Evolutionary conservation across 2,888 invertebrate species (phyloP).

Genomic region (Agriopis marginaria): DNA sequence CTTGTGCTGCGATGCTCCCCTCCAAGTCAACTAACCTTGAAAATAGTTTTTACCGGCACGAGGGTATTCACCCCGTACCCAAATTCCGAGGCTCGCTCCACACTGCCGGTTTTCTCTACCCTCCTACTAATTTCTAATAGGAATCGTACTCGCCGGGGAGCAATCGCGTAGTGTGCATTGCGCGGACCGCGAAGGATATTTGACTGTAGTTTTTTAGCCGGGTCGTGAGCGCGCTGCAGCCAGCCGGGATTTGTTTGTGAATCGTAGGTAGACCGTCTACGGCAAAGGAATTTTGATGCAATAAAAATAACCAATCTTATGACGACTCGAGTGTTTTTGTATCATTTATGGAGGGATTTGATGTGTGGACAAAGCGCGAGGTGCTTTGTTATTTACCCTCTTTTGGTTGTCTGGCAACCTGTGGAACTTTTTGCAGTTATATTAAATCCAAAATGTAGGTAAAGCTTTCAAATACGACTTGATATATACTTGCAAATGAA

Average conservation of each 20-base stretch:
- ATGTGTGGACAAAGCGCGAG: constrained; percentile 22
- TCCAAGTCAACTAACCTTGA: constrained; percentile 83
- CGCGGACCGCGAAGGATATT: constrained; percentile 79
- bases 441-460: neutral
- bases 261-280: constrained; percentile 58
- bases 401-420: constrained; percentile 13
- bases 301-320: constrained; percentile 63
- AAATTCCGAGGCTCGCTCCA: constrained; percentile 78
- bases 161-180: constrained; percentile 65
- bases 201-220: constrained; percentile 79
- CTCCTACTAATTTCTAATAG: constrained; percentile 66
- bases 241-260: constrained; percentile 75
- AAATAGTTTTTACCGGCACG: constrained; percentile 85
- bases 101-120: constrained; percentile 68
- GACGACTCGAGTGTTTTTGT: constrained; percentile 42
- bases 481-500: neutral
- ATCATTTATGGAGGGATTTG: constrained; percentile 28
- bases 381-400: constrained; percentile 16
- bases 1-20: constrained; percentile 75
- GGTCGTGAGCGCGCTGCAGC: constrained; percentile 72
- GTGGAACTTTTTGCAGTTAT: neutral
- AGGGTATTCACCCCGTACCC: constrained; percentile 86
- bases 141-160: constrained; percentile 65
- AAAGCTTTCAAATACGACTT: neutral
- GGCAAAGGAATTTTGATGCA: constrained; percentile 67